These are phyloP conservation scores for Ctenoplectra terminalis DNA, from an alignment of 1,140 invertebrate genomes.

Conservation along the genomic window DNA sequence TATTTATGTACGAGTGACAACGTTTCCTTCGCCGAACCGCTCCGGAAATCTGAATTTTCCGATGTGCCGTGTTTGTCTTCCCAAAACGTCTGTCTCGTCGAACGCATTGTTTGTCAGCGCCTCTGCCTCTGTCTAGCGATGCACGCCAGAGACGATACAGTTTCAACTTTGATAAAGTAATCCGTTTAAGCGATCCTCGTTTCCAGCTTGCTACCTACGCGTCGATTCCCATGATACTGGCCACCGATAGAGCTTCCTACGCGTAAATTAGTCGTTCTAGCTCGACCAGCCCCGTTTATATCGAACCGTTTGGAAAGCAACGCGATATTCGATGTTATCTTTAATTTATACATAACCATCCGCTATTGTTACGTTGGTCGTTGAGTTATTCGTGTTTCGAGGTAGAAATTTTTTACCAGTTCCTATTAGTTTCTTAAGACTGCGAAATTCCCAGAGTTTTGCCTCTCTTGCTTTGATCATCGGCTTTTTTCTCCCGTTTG, in stretches of 20 bases:
- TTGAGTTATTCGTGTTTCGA: not conserved
- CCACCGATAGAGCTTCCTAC: constrained; percentile 39
- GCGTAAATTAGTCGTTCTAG: constrained; percentile 24
- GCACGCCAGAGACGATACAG: not conserved
- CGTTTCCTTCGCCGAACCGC: not conserved
- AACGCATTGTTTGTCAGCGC: constrained; percentile 2
- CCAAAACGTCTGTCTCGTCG: not conserved
- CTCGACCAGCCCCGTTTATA: not conserved
- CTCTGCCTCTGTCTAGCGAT: not conserved
- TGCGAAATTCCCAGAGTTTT: not conserved
- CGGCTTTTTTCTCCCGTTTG: constrained; percentile 62
- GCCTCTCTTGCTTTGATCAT: constrained; percentile 26
- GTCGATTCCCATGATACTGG: constrained; percentile 47
- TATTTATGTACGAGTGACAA: not conserved
- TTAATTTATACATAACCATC: not conserved
- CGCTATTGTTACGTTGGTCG: not conserved
- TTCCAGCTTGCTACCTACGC: constrained; percentile 37
- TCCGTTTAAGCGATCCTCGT: constrained; percentile 36
- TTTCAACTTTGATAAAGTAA: constrained; percentile 31
- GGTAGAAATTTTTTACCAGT: not conserved
- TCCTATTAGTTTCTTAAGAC: not conserved
- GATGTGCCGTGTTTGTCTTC: not conserved
- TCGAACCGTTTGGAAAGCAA: not conserved
- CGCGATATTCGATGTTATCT: not conserved
- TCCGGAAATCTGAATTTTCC: constrained; percentile 17